A percentile compares a stretch with the other conserved stretches of the same genome.
phyloP scores from a whole-genome alignment of 1,140 invertebrate genomes.

The Scaptomyza pallida region DNA sequence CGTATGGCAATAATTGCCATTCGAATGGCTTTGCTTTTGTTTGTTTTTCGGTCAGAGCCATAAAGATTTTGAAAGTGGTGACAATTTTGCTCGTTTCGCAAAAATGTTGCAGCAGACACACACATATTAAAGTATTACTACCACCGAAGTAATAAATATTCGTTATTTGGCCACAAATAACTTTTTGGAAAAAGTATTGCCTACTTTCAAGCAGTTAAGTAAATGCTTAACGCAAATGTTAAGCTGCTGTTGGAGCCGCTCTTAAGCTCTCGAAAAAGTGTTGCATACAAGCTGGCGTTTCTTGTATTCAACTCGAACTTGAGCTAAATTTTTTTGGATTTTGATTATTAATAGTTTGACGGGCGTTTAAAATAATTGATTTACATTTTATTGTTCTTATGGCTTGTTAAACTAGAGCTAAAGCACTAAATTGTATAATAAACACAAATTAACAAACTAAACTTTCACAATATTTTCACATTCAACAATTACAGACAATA shows the following conservation, averaged over 20 bases:
- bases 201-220: constrained; percentile 3
- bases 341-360: not conserved
- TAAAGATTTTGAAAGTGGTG: constrained; percentile 18
- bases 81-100: constrained; percentile 14
- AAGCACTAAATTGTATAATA: constrained; percentile 18
- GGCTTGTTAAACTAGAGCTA: constrained; percentile 25
- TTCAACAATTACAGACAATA: constrained; percentile 25
- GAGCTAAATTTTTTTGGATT: too few species aligned
- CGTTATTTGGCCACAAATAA: too few species aligned
- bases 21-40: constrained; percentile 26
- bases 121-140: too few species aligned
- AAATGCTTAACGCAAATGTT: not conserved
- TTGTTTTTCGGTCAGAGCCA: constrained; percentile 21
- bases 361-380: constrained; percentile 31
- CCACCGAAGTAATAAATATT: too few species aligned
- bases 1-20: constrained; percentile 37
- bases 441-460: constrained; percentile 41
- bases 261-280: not conserved
- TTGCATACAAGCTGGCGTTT: too few species aligned
- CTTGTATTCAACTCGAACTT: too few species aligned
- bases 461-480: constrained; percentile 18
- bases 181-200: constrained; percentile 12
- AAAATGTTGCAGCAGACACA: not conserved
- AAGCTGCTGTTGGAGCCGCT: not conserved
- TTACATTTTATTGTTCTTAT: constrained; percentile 37